These are phyloP conservation scores for Pithys albifrons DNA, from an alignment of 2,113 vertebrate species.

Conservation along the genomic window DNA sequence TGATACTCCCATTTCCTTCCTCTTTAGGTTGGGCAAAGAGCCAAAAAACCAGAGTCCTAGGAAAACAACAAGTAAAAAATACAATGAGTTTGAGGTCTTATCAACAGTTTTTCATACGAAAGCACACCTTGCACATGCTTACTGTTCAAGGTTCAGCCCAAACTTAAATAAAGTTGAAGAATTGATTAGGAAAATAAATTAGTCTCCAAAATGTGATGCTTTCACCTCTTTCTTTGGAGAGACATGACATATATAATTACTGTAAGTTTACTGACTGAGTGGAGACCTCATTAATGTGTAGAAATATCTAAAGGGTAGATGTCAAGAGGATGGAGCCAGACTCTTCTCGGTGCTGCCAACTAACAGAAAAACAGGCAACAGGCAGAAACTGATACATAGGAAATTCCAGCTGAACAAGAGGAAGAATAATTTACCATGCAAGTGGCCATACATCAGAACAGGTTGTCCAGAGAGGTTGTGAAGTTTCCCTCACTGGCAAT, in stretches of 20 bases:
- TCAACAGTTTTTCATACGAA: not conserved
- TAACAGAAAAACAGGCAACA: not conserved
- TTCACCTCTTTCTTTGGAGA: not conserved
- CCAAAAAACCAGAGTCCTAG: not conserved
- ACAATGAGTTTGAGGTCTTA: not conserved
- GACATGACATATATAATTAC: not conserved
- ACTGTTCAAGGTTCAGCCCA: not conserved
- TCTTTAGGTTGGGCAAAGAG: not conserved
- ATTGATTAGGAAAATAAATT: not conserved
- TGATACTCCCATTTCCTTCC: slow-evolving; percentile 55
- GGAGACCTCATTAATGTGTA: not conserved
- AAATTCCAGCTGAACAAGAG: not conserved
- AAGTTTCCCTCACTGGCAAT: not conserved
- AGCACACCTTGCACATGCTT: not conserved
- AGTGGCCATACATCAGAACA: not conserved
- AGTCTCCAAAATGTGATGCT: not conserved
- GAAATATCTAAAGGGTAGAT: not conserved
- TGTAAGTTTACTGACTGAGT: not conserved
- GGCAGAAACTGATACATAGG: not conserved
- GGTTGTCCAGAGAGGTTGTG: not conserved
- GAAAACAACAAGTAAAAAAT: slow-evolving; percentile 38
- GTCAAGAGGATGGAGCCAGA: not conserved
- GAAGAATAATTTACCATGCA: not conserved
- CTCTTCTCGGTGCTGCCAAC: not conserved
- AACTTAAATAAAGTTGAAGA: not conserved